Conservation (phyloP, 2,113 vertebrate species). For the Ictalurus punctatus region DNA sequence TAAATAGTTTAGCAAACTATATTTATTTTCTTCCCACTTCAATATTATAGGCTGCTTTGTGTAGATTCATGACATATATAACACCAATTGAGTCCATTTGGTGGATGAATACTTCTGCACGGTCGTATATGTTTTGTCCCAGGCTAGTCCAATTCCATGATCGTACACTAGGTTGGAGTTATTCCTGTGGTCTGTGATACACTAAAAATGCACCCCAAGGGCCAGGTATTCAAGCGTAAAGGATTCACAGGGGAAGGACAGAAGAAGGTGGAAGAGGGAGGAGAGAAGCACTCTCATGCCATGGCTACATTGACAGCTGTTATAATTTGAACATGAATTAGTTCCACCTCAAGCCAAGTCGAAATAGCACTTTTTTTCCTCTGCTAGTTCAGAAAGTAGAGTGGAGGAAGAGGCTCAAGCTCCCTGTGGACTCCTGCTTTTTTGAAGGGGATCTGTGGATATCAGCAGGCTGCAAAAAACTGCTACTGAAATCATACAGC, state of each 20-base stretch:
- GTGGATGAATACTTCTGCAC: neutral
- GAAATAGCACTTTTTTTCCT: constrained; percentile 44
- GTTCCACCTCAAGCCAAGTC: constrained; percentile 58
- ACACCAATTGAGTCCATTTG: neutral
- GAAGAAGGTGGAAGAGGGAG: constrained; percentile 51
- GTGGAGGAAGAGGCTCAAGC: constrained; percentile 6
- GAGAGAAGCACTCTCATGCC: constrained; percentile 56
- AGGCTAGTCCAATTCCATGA: neutral
- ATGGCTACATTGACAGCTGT: constrained; percentile 57
- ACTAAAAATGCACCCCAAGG: constrained; percentile 63
- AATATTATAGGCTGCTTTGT: too few species aligned
- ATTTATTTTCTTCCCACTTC: too few species aligned
- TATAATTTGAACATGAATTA: constrained; percentile 64
- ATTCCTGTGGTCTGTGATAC: neutral
- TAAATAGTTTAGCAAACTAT: too few species aligned
- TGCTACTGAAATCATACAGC: constrained; percentile 54
- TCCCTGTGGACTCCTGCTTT: neutral
- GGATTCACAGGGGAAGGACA: constrained; percentile 61
- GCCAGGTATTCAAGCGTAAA: constrained; percentile 68
- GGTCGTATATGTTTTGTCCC: neutral
- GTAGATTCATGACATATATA: too few species aligned
- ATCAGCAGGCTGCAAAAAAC: constrained; percentile 51
- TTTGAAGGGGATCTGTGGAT: constrained; percentile 34
- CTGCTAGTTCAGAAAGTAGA: constrained; percentile 26
- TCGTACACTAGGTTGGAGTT: neutral